Percentiles rank a stretch among this genome's conserved stretches.
Evolutionary conservation across 2,797 vertebrate species (phyloP).

Genomic region (Pteropus rufus): DNA sequence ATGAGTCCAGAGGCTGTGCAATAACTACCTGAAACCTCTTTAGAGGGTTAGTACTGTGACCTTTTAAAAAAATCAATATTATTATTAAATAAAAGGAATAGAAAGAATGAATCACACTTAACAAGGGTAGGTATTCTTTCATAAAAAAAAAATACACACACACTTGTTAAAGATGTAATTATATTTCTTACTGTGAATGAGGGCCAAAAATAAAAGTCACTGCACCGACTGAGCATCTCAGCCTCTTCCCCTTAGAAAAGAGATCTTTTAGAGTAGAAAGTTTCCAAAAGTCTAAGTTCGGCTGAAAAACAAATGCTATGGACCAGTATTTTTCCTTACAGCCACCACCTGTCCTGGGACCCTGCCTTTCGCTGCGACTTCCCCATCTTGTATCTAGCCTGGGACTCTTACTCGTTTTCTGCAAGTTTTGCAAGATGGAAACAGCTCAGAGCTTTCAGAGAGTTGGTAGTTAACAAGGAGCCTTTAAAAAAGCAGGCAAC

Average conservation of each 20-base stretch:
- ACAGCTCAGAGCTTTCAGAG: not conserved
- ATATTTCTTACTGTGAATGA: not conserved
- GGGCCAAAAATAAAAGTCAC: not conserved
- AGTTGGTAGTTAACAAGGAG: not conserved
- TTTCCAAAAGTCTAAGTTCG: not conserved
- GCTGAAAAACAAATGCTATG: not conserved
- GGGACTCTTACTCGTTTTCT: not conserved
- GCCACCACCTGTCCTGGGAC: not conserved
- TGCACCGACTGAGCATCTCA: not conserved
- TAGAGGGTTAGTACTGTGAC: not conserved
- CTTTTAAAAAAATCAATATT: not conserved
- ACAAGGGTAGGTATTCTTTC: not conserved
- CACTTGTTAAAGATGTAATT: not conserved
- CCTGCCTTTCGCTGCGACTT: not conserved
- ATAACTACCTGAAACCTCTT: not conserved
- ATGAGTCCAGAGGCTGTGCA: not conserved
- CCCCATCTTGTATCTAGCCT: not conserved
- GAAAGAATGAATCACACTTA: not conserved
- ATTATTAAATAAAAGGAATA: not conserved
- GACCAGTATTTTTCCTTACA: not conserved
- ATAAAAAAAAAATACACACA: constrained; percentile 7
- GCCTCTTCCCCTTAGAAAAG: not conserved
- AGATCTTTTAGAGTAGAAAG: not conserved
- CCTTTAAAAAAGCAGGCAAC: not conserved
- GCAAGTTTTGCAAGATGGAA: not conserved